Conservation (phyloP, 2,113 vertebrate species). For the Xenopus tropicalis region UCB_Xtro_10.0 CM004443.2:93688001-93688500, state of each 20-base stretch:
- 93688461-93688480: slow-evolving; percentile 87
- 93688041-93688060: too few relatives aligned
- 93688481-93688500: slow-evolving; percentile 92
- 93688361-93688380: slow-evolving; percentile 76
- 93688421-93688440: slow-evolving; percentile 87
- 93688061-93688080: too few relatives aligned
- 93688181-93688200: slow-evolving; percentile 87
- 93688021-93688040: too few relatives aligned
- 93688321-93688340: too few relatives aligned
- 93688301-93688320: too few relatives aligned
- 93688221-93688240: too few relatives aligned
- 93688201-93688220: slow-evolving; percentile 66
- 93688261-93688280: too few relatives aligned
- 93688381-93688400: slow-evolving; percentile 86
- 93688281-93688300: too few relatives aligned
- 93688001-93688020: too few relatives aligned
- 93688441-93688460: slow-evolving; percentile 89
- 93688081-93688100: too few relatives aligned
- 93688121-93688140: neutral
- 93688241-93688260: too few relatives aligned
- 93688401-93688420: slow-evolving; percentile 89
- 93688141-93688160: slow-evolving; percentile 83
- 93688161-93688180: slow-evolving; percentile 82
- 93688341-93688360: neutral
- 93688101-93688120: too few relatives aligned